phyloP scores from a whole-genome alignment of 2,888 invertebrate species.

The Cynaeus angustus region DNA sequence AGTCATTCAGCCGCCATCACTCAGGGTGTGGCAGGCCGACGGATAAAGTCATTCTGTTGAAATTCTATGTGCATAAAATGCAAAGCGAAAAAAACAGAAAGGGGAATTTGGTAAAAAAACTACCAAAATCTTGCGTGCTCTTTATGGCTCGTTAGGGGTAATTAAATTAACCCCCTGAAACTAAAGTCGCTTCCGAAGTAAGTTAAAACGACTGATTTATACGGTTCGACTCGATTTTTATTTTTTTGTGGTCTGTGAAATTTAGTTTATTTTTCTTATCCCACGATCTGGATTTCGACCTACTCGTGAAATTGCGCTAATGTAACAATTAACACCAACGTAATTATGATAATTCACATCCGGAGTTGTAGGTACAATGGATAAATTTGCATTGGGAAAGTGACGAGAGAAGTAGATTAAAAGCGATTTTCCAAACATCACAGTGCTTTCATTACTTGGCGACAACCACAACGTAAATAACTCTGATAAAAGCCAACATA shows the following conservation, averaged over 20 bases:
- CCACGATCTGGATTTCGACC: not conserved
- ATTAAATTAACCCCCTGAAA: not conserved
- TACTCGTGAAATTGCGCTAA: slow-evolving; percentile 8
- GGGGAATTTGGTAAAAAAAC: not conserved
- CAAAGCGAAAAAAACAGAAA: not conserved
- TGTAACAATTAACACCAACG: slow-evolving; percentile 25
- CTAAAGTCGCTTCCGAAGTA: no score
- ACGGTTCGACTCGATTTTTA: no score
- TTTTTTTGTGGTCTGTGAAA: no score
- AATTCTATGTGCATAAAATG: slow-evolving; percentile 27
- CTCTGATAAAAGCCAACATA: slow-evolving; percentile 40
- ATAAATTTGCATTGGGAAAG: no score
- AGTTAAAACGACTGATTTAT: no score
- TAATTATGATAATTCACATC: slow-evolving; percentile 19
- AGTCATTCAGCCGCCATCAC: slow-evolving; percentile 56
- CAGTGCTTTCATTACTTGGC: no score
- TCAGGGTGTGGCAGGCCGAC: slow-evolving; percentile 56
- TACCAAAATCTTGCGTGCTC: not conserved
- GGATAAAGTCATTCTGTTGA: slow-evolving; percentile 46
- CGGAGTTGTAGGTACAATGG: not conserved
- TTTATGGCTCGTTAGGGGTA: not conserved
- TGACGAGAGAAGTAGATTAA: no score
- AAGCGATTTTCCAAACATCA: no score
- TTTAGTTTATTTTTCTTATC: not conserved
- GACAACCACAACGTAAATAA: slow-evolving; percentile 20